phyloP scores from a whole-genome alignment of 1,140 invertebrate species.

The Elysia chlorotica region DNA sequence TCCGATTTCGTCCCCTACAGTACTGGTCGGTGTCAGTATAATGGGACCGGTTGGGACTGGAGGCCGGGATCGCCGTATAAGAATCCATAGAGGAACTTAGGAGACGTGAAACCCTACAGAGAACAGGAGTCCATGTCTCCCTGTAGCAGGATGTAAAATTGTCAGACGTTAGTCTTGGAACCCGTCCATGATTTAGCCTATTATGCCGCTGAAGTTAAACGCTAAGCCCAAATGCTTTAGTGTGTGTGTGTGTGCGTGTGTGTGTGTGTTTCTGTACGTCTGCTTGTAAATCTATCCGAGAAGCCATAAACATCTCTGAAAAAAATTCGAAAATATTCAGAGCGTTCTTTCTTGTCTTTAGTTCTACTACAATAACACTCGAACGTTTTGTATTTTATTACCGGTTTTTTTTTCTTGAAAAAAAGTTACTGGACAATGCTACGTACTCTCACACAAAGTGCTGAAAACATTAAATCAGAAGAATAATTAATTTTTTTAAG shows the following conservation, averaged over 20 bases:
- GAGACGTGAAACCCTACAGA: neutral
- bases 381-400: no score
- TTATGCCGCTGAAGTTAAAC: neutral
- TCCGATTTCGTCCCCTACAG: no score
- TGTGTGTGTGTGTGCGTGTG: neutral
- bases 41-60: no score
- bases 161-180: no score
- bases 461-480: neutral
- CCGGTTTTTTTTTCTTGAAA: neutral
- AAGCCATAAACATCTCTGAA: neutral
- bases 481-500: no score
- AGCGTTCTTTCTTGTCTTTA: neutral
- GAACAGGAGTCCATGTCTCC: neutral
- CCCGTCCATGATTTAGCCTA: neutral
- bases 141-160: no score
- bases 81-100: neutral
- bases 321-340: neutral
- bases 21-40: no score
- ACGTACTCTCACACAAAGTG: neutral
- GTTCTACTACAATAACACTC: no score
- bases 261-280: neutral
- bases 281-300: neutral
- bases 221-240: neutral
- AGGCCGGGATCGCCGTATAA: neutral
- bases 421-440: neutral